These are phyloP conservation scores for Venustaconcha ellipsiformis DNA, from an alignment of 1,140 invertebrate genomes.

Conservation along the genomic window DNA sequence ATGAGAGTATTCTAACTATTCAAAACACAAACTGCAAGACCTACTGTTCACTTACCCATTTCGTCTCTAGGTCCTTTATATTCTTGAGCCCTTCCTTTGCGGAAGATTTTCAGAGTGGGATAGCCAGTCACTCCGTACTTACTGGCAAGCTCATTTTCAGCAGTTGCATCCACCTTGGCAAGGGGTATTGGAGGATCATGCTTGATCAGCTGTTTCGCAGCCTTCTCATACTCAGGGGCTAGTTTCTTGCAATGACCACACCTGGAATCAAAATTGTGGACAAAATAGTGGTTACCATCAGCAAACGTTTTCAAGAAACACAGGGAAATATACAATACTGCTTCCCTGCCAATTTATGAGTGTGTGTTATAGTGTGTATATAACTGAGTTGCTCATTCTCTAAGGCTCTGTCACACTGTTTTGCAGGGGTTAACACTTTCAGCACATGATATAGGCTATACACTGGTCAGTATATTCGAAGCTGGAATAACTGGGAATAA, in stretches of 20 bases:
- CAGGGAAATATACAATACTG: too few species aligned
- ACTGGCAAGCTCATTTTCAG: conserved; percentile 83
- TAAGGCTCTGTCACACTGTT: too few species aligned
- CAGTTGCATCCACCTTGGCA: conserved; percentile 82
- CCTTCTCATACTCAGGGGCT: conserved; percentile 96
- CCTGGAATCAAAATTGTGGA: conserved; percentile 31
- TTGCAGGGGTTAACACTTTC: too few species aligned
- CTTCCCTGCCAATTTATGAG: too few species aligned
- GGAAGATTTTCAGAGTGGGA: conserved; percentile 97
- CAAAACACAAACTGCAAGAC: neutral
- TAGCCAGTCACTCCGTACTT: conserved; percentile 93
- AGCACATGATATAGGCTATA: too few species aligned
- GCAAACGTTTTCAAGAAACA: too few species aligned
- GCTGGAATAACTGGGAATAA: too few species aligned
- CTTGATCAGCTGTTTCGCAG: conserved; percentile 84
- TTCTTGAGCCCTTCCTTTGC: conserved; percentile 86
- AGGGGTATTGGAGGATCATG: conserved; percentile 91
- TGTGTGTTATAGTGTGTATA: too few species aligned
- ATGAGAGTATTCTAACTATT: neutral
- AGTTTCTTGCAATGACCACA: conserved; percentile 97
- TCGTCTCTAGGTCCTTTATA: conserved; percentile 89
- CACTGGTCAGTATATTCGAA: too few species aligned
- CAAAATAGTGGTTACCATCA: too few species aligned
- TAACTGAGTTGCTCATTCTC: too few species aligned
- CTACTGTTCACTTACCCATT: conserved; percentile 34